Evolutionary conservation across 2,888 invertebrate genomes (phyloP), one percentile per base, ranked within the genome.

Genomic region (Drosophila prolongata): DNA sequence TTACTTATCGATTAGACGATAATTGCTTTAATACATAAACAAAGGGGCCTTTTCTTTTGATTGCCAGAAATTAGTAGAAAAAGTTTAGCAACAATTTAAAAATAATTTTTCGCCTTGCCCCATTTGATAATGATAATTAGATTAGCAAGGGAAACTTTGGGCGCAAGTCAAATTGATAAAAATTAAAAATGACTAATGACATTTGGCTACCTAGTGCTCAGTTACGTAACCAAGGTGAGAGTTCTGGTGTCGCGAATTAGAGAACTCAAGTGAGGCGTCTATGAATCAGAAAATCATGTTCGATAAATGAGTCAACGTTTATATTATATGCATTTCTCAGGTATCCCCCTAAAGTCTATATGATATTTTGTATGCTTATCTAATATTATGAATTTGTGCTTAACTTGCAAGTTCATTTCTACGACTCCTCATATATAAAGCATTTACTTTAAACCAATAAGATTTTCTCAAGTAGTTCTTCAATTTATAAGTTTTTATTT

Each of bases 171-270:
- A 35, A 8, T 34, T 47, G 44, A 53, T 56, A 35, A 38, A 67
- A 50, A 54, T 42, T 54, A 53, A 34, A 77, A 68, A 61, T 80
- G 87, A 87, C 60, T 87, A 84, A 78, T 64, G 14, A 61, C 40
- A 52, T 62, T 35, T 38, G 61, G 37, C 65, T 71, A 57, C 13
- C 46, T 46, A n/a, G n/a, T 58, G 40, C 24, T 52, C 64, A 27
- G 60, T 62, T 85, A 64, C 53, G 58, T 47, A 37, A 50, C 58
- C 61, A 53, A 71, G 75, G 61, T 78, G 66, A 60, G 69, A 66
- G 34, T 49, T 42, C 40, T 13, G 16, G 42, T 37, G n/a, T 24
- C 47, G 42, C 27, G 43, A 57, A 50, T 30, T 42, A 50, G 53
- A 68, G 54, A 75, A 78, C 64, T 62, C 56, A 24, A 57, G n/a